Evolutionary conservation across 2,888 invertebrate genomes (phyloP).

Genomic region (Ophion ventricosus): DNA sequence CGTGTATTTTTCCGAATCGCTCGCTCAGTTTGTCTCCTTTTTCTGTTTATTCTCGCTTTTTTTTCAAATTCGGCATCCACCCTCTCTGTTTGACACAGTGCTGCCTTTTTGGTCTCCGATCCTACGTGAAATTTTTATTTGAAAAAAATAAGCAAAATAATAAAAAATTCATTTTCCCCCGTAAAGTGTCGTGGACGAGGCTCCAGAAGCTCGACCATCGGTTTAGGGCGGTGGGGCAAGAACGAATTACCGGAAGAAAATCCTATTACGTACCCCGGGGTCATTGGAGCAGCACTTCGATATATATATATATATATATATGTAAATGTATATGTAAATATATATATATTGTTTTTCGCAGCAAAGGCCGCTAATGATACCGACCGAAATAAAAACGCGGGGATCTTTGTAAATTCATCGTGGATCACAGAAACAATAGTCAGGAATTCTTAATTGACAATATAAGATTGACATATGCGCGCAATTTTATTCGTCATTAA

Average conservation of each 20-base stretch:
- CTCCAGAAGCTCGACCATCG: conserved; percentile 21
- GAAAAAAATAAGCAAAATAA: background rate
- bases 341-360: conserved; percentile 8
- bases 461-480: background rate
- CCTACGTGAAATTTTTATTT: background rate
- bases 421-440: conserved; percentile 19
- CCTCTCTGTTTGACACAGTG: background rate
- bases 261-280: conserved; percentile 53
- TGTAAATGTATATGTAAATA: background rate
- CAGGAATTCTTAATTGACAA: background rate
- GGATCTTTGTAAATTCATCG: conserved; percentile 45
- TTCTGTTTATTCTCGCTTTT: background rate
- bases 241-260: conserved; percentile 57
- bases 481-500: background rate
- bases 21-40: background rate
- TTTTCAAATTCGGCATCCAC: background rate
- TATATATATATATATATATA: background rate
- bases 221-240: conserved; percentile 29
- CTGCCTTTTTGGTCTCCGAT: background rate
- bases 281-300: conserved; percentile 26
- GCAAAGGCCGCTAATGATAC: conserved; percentile 48
- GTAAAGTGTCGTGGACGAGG: background rate
- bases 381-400: conserved; percentile 31
- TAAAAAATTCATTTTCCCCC: conserved; percentile 10
- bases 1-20: no score